Conservation (phyloP, 30 jellyfish, hydroid and myxozoan genomes). For the Cassiopea xamachana region DNA sequence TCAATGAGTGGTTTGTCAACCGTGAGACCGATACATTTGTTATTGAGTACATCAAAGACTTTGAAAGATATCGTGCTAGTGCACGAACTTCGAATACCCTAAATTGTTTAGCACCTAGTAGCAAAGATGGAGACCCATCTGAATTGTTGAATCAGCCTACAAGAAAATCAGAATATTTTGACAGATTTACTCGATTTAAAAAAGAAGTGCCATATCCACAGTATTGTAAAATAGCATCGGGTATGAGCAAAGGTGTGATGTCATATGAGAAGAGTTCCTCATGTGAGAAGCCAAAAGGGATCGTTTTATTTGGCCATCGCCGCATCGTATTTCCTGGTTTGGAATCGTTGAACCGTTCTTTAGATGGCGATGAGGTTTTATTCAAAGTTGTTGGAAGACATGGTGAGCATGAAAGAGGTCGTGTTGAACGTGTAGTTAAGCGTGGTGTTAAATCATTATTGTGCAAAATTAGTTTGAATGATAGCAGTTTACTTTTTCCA, state of each 20-base stretch:
- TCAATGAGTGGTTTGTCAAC: slow-evolving; percentile 64
- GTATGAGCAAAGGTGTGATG: slow-evolving; percentile 5
- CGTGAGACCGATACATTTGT: slow-evolving; percentile 71
- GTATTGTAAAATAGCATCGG: neutral
- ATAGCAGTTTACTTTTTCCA: slow-evolving; percentile 44
- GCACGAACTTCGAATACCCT: slow-evolving; percentile 44
- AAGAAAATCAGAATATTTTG: neutral
- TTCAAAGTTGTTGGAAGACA: slow-evolving; percentile 3
- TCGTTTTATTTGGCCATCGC: neutral
- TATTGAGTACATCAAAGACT: slow-evolving; percentile 52
- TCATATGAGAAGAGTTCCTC: slow-evolving; percentile 26
- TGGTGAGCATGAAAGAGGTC: slow-evolving; percentile 26
- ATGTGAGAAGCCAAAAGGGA: slow-evolving; percentile 32
- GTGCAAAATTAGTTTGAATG: slow-evolving; percentile 45
- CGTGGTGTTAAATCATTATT: slow-evolving; percentile 21
- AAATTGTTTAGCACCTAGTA: neutral
- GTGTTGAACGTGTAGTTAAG: slow-evolving; percentile 17
- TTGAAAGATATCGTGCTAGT: slow-evolving; percentile 61
- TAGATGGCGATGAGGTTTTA: slow-evolving; percentile 64
- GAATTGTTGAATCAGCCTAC: neutral
- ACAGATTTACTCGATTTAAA: neutral
- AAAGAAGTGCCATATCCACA: slow-evolving; percentile 24
- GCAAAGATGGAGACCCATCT: neutral
- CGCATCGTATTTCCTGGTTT: slow-evolving; percentile 49
- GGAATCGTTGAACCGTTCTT: slow-evolving; percentile 44